Evolutionary conservation across 1,140 invertebrate species (phyloP), one percentile per base, ranked within the genome.

Genomic region (Hydropsyche tenuis): DNA sequence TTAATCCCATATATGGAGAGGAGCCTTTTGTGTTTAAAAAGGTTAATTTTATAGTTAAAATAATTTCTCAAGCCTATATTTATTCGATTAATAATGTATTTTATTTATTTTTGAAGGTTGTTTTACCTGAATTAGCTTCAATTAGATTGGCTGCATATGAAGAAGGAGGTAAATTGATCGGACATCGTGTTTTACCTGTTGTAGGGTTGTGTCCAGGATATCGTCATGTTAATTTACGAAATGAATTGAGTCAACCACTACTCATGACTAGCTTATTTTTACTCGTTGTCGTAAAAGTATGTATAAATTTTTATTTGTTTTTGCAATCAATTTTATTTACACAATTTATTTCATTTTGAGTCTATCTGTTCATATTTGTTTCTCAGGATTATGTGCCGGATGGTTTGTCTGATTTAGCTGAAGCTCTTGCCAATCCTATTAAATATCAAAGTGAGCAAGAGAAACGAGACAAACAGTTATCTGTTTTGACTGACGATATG

Each of bases 21-120:
- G 97, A 99, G 74, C 94, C 96, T 7, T 99, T 99, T 85, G 92
- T 97, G 2, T 99, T 99, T 80, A 97, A 99, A 84, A 99, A 99
- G 89, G 94, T 95, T 63, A 53, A 6, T 46, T 30, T 30, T 30
- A 30, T n/a, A 68, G 11, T 1, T 45, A 45, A 3, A 53, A 18
- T 53, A 64, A 3, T 64, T n/a, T 20, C 2, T 53, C 1, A 53
- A 18, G 7, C 14, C 4, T 60, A 22, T 3, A 2, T 22, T 60
- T 12, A 70, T 63, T 27, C 9, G 16, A 69, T 48, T 63, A 14
- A 42, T 72, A 3, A 45, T 63, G 9, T 71, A 37, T 76, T 53
- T 72, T 22, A 45, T 63, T 16, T 71, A 37, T 76, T 53, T 56
- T 80, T 79, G 2, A 78, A 96, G 93, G 96, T 99, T 69, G 97